Evolutionary conservation across 2,888 invertebrate genomes (phyloP), one percentile per base, ranked within the genome.

Genomic region (Ormyrus rosae): DNA sequence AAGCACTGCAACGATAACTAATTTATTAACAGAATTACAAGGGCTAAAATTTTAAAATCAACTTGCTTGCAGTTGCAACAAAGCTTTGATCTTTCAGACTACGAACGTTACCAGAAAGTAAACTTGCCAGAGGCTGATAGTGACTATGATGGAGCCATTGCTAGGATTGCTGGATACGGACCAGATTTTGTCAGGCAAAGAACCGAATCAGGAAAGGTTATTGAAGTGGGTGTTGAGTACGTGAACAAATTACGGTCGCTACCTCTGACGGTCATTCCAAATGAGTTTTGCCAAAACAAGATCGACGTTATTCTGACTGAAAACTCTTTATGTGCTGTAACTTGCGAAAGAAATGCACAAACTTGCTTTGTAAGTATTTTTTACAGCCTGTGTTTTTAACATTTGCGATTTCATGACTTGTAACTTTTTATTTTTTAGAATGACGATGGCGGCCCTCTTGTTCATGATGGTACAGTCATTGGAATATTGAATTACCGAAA

Each of bases 361-460:
- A 71, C 70, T 34, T 77, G 70, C 51, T 70, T 71, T 10, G 70
- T 77, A 58, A 77, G 77, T 34, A 34, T 34, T 34, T 34, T 2
- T 63, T 13, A 46, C 6, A 64, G 0, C 13, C 9, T n/a, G 19
- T 45, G 8, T 34, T 34, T 34, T 34, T 11, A n/a, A 13, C 45
- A 5, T 1, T 56, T 50, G 34, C 6, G 46, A 6, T 46, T 19
- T 34, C 3, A 34, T 34, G 34, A 34, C 3, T 11, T n/a, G 13
- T 2, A 58, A 48, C 58, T 9, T 58, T 56, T 4, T 55, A 13
- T 5, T 8, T 70, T 64, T 5, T 58, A 70, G 77, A 70, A 64
- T 9, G 70, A 71, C 46, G 77, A 64, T 60, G 77, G 77, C 10
- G 70, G 71, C 58, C 77, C 77, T 11, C 58, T 77, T 2, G 65